These are phyloP conservation scores for Octomys mimax DNA, from an alignment of 2,797 vertebrate species.

Conservation along the genomic window DNA sequence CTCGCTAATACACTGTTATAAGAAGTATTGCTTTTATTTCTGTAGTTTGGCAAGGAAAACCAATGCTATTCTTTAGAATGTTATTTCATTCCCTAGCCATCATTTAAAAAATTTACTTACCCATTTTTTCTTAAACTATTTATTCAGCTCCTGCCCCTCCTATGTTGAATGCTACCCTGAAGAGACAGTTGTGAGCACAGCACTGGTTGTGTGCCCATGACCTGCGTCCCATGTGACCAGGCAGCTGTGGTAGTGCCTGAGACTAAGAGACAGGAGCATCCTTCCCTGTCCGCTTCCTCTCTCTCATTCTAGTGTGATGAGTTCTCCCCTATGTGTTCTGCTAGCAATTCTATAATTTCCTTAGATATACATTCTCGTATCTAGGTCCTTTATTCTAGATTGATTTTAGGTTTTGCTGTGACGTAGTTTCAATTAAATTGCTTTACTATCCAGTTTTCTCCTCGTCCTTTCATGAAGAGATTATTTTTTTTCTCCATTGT, in stretches of 20 bases:
- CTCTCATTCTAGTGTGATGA: not conserved
- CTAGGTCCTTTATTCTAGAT: not conserved
- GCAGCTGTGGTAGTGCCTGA: not conserved
- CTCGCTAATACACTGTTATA: not conserved
- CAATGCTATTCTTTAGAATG: not conserved
- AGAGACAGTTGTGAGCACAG: not conserved
- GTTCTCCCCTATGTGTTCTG: not conserved
- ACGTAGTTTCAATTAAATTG: not conserved
- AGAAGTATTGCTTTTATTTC: not conserved
- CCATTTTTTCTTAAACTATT: not conserved
- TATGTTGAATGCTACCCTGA: not conserved
- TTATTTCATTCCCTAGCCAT: not conserved
- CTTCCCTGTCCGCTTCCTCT: too few species aligned
- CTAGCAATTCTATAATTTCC: not conserved
- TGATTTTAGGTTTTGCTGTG: not conserved
- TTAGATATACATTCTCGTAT: too few species aligned
- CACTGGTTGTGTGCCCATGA: not conserved
- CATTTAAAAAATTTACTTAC: not conserved
- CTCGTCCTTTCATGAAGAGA: not conserved
- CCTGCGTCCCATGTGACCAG: too few species aligned
- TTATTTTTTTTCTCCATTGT: not conserved
- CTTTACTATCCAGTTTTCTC: not conserved
- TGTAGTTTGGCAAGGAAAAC: not conserved
- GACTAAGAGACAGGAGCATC: not conserved
- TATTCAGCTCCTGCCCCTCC: not conserved